Conservation (phyloP, 2,888 invertebrate genomes). For the Arctia plantaginis region DNA sequence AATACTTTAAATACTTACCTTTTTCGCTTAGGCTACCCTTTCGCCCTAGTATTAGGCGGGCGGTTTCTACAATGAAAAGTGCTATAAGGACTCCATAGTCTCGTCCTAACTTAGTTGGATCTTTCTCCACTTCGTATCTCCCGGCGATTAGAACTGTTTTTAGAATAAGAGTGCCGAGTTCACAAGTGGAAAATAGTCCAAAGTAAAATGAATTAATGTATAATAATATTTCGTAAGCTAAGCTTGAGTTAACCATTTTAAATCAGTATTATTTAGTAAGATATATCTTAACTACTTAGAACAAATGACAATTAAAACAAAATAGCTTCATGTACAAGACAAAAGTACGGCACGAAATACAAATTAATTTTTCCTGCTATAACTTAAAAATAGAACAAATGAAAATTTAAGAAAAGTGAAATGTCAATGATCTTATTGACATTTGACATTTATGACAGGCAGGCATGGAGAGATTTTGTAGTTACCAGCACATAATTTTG, state of each 20-base stretch:
- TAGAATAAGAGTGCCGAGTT: slow-evolving; percentile 91
- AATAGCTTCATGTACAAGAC: slow-evolving; percentile 23
- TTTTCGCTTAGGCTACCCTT: slow-evolving; percentile 95
- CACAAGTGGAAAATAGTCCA: slow-evolving; percentile 93
- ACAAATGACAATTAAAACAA: slow-evolving; percentile 25
- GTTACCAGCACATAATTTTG: not conserved
- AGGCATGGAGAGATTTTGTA: not conserved
- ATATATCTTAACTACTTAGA: not conserved
- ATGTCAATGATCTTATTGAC: not conserved
- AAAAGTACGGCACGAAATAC: not conserved
- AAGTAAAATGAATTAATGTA: slow-evolving; percentile 96
- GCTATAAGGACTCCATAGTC: slow-evolving; percentile 93
- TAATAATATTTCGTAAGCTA: slow-evolving; percentile 93
- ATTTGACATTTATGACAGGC: slow-evolving; percentile 1
- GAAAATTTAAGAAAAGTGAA: not conserved
- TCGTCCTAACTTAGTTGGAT: slow-evolving; percentile 89
- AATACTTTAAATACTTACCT: slow-evolving; percentile 67
- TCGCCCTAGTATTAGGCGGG: slow-evolving; percentile 93
- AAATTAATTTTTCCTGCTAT: slow-evolving; percentile 6
- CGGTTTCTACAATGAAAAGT: slow-evolving; percentile 92
- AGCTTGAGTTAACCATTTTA: slow-evolving; percentile 90
- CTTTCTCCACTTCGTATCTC: slow-evolving; percentile 88
- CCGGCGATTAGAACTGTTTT: slow-evolving; percentile 89
- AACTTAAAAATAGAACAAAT: slow-evolving; percentile 59
- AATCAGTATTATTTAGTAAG: slow-evolving; percentile 1